Conservation (phyloP, 2,113 vertebrate genomes). For the Notechis scutatus region DNA sequence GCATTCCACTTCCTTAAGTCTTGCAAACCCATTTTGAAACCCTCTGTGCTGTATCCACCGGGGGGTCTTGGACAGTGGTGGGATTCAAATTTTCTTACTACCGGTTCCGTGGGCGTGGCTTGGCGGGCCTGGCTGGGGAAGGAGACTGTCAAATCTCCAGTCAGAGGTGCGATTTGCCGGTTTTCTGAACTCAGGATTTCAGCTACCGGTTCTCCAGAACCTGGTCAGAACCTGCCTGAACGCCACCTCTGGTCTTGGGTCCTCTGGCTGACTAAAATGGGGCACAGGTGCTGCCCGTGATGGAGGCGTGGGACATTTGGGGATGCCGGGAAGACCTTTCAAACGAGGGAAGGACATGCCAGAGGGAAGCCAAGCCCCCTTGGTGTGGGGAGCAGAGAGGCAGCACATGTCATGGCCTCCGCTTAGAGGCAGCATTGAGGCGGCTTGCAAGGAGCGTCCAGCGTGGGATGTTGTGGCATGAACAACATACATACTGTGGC, state of each 20-base stretch:
- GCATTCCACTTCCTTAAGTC: neutral
- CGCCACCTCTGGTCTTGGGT: neutral
- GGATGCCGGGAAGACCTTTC: neutral
- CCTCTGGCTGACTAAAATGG: neutral
- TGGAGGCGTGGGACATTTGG: neutral
- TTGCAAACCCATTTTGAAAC: neutral
- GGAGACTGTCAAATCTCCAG: no score
- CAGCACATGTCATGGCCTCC: no score
- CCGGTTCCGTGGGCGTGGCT: no score
- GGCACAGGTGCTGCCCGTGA: neutral
- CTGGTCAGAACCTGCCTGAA: no score
- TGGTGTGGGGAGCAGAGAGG: neutral
- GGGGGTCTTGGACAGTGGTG: no score
- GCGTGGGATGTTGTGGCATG: neutral
- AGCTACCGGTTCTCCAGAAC: no score
- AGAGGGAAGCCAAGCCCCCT: neutral
- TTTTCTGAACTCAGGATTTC: no score
- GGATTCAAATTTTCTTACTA: no score
- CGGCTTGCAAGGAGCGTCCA: neutral
- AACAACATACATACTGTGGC: no score
- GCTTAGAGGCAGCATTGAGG: no score
- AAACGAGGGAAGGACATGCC: neutral
- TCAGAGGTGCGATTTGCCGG: no score
- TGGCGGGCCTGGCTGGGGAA: no score
- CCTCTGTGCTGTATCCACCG: neutral